phyloP scores from a whole-genome alignment of 2,888 invertebrate genomes.

The Prosopocoilus inquinatus region DNA sequence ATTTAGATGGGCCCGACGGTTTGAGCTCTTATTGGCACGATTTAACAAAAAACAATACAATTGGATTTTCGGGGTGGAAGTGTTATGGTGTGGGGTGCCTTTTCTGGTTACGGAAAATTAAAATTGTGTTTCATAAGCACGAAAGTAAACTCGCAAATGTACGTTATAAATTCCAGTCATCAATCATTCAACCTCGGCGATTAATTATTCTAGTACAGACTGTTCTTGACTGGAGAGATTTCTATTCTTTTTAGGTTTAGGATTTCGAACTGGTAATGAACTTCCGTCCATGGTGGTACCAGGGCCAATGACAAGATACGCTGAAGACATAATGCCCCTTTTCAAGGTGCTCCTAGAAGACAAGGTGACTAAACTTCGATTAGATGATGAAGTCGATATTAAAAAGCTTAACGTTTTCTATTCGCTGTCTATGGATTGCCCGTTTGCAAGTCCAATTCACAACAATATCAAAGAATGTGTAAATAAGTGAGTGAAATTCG shows the following conservation, averaged over 20 bases:
- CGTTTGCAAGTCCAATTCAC: conserved; percentile 69
- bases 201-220: not conserved
- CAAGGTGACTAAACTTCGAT: conserved; percentile 54
- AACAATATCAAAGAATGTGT: conserved; percentile 58
- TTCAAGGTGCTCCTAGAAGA: conserved; percentile 64
- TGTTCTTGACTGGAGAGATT: not conserved
- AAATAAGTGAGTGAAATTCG: conserved; percentile 2
- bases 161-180: too few relatives aligned
- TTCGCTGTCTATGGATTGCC: conserved; percentile 72
- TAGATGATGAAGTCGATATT: conserved; percentile 63
- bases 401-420: conserved; percentile 72
- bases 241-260: conserved; percentile 23
- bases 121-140: too few relatives aligned
- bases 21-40: too few relatives aligned
- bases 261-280: conserved; percentile 24
- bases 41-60: too few relatives aligned
- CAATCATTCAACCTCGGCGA: too few relatives aligned
- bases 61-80: too few relatives aligned
- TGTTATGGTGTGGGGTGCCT: too few relatives aligned
- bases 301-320: conserved; percentile 79
- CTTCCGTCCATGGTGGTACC: conserved; percentile 73
- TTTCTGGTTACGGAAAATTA: too few relatives aligned
- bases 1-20: too few relatives aligned
- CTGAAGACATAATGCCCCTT: conserved; percentile 76
- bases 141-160: too few relatives aligned